Evolutionary conservation across 2,797 vertebrate genomes (phyloP).

Genomic region (Falco columbarius): DNA sequence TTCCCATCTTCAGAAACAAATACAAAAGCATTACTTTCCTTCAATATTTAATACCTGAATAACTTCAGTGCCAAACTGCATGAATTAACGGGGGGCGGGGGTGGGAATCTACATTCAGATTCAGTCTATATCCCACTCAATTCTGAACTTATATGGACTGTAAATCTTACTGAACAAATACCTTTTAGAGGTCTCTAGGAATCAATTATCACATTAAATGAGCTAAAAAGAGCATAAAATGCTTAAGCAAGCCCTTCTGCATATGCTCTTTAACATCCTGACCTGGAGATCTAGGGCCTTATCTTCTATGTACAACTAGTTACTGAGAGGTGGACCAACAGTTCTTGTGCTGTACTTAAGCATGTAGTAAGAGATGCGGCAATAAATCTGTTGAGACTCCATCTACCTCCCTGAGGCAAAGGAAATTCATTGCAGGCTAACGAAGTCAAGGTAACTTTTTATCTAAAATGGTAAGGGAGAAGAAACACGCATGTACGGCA

Average conservation of each 20-base stretch:
- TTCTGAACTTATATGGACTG: neutral
- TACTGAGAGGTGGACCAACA: neutral
- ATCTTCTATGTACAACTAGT: neutral
- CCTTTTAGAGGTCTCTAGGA: neutral
- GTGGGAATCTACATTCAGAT: neutral
- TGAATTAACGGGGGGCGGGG: neutral
- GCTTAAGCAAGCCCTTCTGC: neutral
- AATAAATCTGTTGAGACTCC: neutral
- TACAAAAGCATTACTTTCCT: neutral
- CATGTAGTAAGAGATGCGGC: neutral
- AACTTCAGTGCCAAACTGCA: neutral
- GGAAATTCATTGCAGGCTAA: neutral
- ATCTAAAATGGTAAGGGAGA: neutral
- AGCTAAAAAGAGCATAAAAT: neutral
- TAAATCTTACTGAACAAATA: neutral
- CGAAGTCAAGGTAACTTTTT: neutral
- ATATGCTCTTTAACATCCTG: neutral
- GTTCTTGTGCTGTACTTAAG: neutral
- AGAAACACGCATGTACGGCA: neutral
- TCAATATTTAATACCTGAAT: neutral
- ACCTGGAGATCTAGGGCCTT: neutral
- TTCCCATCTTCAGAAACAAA: neutral
- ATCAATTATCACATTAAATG: accelerated
- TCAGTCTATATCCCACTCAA: neutral
- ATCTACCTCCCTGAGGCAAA: neutral